Base-by-base conservation (phyloP, 2,113 vertebrate species). In the Picathartes gymnocephalus region DNA sequence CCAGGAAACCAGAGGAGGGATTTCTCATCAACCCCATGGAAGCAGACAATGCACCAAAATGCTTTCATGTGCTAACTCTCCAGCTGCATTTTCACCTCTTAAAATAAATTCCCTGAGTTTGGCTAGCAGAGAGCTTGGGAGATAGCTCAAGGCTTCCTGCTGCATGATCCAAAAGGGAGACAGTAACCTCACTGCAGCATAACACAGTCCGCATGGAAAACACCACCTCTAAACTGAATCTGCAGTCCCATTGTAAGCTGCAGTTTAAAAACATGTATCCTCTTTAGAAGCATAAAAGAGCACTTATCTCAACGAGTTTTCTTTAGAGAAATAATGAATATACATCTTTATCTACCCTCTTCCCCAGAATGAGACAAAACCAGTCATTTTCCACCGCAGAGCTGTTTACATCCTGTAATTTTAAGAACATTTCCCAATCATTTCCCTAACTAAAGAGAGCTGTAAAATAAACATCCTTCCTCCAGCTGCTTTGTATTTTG, bases 21-120 rank as follows among this genome's bases (percentile, higher is more conserved):
- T 71, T 73, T 31, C 39, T 73, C 56, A 39, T 15, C 40, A 47
- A 15, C 2, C 37, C 12, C 1, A 4, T 22, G 9, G 61, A 94
- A 95, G 48, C 2, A 2, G 64, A 13, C 44, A 62, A 13, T 2
- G 3, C 30, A 40, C 11, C 11, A 78, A 77, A 89, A 56, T 0
- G 2, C 47, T 71, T 58, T 3, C 0, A 1, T 11, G 2, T 2
- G 0, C 30, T 20, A 71, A 53, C 8, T 35, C 40, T 70, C 50
- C 93, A 92, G 82, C 57, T 77, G 64, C 47, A 47, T 62, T 88
- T 28, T 92, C 88, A 90, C 86, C 76, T 93, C 81, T 51, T 31
- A 37, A 4, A 37, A 37, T 19, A 54, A 62, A 68, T 24, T 44
- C 45, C 20, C 44, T 19, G 39, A 1, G 2, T 48, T 21, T n/a